These are phyloP conservation scores for Keiferia lycopersicella DNA, from an alignment of 2,888 invertebrate genomes.

Conservation along the genomic window DNA sequence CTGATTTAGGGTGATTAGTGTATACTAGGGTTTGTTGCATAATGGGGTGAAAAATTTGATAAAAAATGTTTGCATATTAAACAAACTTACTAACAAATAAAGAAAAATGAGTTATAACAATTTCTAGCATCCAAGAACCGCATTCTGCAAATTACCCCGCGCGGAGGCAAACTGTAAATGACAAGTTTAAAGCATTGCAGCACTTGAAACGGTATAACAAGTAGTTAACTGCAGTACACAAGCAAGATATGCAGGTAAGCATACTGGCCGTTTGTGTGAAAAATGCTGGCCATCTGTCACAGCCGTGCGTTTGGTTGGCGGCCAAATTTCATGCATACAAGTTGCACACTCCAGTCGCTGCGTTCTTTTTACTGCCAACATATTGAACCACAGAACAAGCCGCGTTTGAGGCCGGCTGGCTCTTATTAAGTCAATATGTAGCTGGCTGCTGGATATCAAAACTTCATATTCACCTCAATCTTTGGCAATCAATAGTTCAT, in stretches of 20 bases:
- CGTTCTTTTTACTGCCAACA: not conserved
- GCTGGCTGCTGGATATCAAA: too few relatives aligned
- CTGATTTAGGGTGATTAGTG: too few relatives aligned
- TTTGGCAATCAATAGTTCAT: too few relatives aligned
- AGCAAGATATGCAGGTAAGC: constrained; percentile 21
- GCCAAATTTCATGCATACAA: constrained; percentile 29
- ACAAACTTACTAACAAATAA: not conserved
- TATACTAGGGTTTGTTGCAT: too few relatives aligned
- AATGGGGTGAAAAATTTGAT: too few relatives aligned
- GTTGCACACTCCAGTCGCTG: constrained; percentile 17
- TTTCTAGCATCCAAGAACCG: not conserved
- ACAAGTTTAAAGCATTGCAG: constrained; percentile 2
- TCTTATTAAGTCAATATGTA: too few relatives aligned
- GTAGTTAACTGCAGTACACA: constrained; percentile 10
- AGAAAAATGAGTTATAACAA: not conserved
- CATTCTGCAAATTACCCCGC: constrained; percentile 6
- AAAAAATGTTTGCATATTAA: not conserved
- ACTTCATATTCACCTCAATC: too few relatives aligned
- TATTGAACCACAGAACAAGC: too few relatives aligned
- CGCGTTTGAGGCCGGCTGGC: too few relatives aligned
- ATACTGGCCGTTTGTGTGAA: constrained; percentile 34
- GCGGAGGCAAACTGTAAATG: not conserved
- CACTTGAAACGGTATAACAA: not conserved
- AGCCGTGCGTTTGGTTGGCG: constrained; percentile 23
- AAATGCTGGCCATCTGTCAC: constrained; percentile 28